Base-by-base conservation (phyloP, 1,140 invertebrate genomes). In the Drosophila lacertosa region DNA sequence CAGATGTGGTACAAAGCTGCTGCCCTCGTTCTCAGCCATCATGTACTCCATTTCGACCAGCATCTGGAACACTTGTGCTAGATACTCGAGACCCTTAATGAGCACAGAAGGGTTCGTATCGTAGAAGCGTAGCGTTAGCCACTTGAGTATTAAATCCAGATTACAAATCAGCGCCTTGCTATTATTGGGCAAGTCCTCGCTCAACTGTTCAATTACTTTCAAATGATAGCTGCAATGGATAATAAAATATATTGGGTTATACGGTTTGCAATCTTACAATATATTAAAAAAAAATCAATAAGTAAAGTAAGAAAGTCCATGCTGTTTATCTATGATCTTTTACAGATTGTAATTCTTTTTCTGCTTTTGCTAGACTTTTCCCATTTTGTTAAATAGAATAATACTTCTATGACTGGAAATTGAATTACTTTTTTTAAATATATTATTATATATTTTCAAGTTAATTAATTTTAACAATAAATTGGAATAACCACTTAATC, bases 41-140 rank as follows among this genome's bases (percentile, higher is more conserved):
- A 95, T 95, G 91, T 99, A 98, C 45, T 96, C 94, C 57, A 95
- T 93, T 39, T 96, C 94, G 16, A 95, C 95, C 3, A 99, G 92
- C 74, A 95, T 93, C 62, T 94, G 94, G 90, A 99, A 98, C 15
- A 99, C 95, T 29, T 93, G 91, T 57, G 95, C 94, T 5, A 99
- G 92, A 92, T 99, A 99, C 75, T 99, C 98, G 48, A 99, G 92
- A 42, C 96, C 97, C 93, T 98, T 98, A 51, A 99, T 93, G 26
- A 99, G 93, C 24, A 99, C 98, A 20, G 97, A 98, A 15, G 98
- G 98, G 93, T 99, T 99, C 7, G 98, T 99, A 92, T 99, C 98
- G 83, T 99, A 99, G 92, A 99, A 99, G 70, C 98, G 93, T 11
- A 99, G 91, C 0, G 98, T 99, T 64, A 99, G 91, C 99, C 99